Conservation (phyloP, 2,113 vertebrate species). For the Stictonetta naevosa region DNA sequence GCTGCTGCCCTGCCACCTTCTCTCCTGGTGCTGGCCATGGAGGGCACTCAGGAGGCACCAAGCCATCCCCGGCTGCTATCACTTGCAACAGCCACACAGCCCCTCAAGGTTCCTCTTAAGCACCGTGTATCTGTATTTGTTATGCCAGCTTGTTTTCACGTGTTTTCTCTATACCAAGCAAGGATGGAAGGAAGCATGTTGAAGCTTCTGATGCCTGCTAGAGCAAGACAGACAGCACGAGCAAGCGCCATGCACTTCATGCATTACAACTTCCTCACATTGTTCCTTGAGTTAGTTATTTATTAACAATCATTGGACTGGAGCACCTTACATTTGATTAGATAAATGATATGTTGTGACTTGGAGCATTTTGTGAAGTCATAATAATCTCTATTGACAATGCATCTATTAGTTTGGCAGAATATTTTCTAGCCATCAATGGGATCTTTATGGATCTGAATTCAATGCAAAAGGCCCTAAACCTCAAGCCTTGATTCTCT, state of each 20-base stretch:
- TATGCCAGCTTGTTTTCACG: not conserved
- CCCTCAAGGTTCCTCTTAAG: not conserved
- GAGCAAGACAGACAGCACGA: not conserved
- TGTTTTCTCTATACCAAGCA: not conserved
- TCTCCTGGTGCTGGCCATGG: not conserved
- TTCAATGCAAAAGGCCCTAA: conserved; percentile 14
- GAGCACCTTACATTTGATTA: not conserved
- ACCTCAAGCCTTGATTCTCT: not conserved
- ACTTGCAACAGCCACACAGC: not conserved
- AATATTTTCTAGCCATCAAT: not conserved
- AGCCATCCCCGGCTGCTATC: not conserved
- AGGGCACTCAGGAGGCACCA: rapidly evolving
- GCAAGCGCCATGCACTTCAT: not conserved
- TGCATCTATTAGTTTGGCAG: not conserved
- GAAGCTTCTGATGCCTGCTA: not conserved
- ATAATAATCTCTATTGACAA: not conserved
- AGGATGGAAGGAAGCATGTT: not conserved
- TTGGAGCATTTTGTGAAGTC: not conserved
- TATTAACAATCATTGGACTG: not conserved
- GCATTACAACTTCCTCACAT: not conserved
- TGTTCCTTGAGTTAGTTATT: not conserved
- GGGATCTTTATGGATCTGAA: not conserved
- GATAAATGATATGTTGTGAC: not conserved
- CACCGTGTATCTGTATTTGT: not conserved
- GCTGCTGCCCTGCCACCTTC: not conserved